Base-by-base conservation (phyloP, 2,888 invertebrate species). In the Ennomos quercinarius region DNA sequence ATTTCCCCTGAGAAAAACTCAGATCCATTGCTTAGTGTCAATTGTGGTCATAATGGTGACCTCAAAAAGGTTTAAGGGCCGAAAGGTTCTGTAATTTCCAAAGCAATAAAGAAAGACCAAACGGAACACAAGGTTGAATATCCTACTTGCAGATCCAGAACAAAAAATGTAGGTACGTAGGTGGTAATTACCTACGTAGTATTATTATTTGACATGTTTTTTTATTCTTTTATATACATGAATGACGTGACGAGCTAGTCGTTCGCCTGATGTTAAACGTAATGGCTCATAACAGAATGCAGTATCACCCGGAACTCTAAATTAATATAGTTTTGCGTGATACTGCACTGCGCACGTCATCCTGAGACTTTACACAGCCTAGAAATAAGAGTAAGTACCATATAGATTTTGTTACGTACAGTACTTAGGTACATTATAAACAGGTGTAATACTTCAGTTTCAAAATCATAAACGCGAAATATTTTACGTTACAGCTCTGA, bases 21-120 rank as follows among this genome's bases (percentile, higher is more conserved):
- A 72, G 73, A 74, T 78, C 75, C 78, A 74, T 73, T 64, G 71
- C 67, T 70, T 64, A 68, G 64, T 73, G 76, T 75, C 78, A 75
- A 76, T 74, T 73, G 77, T 73, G 74, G 76, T 73, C 76, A 73
- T 71, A 72, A 71, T 69, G 71, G 70, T 63, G 63, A 63, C 68
- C 67, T 63, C 64, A 43, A 63, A 67, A 60, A 57, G 67, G 63
- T 65, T 67, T 63, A 60, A 56, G 61, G 53, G 37, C 13, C 54
- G 43, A 43, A 50, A 49, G 55, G 51, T 49, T 63, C 56, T 54
- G 53, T 68, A 64, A 62, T 66, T 60, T 57, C 55, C 46, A 54
- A 57, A 61, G 57, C 49, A 48, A 59, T 59, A 59, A 59, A 59
- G 50, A 41, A 59, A 59, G 53, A 34, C 45, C 47, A 49, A 42